phyloP scores from a whole-genome alignment of 2,888 invertebrate species.

The Luperina nickerlii region DNA sequence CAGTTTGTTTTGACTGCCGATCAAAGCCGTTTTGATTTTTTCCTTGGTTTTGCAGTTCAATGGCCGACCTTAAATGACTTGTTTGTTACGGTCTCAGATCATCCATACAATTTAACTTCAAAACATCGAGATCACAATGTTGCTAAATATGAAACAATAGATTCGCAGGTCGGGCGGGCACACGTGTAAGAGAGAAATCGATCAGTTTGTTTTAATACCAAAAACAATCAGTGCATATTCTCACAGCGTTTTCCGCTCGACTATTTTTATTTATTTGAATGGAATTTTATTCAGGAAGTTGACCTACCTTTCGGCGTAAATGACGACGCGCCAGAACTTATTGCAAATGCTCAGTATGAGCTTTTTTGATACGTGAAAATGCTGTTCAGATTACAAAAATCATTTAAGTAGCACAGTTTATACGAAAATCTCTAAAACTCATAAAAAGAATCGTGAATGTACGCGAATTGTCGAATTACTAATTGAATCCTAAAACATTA shows the following conservation, averaged over 20 bases:
- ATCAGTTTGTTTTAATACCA: constrained; percentile 28
- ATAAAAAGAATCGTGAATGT: constrained; percentile 19
- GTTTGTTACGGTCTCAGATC: constrained; percentile 11
- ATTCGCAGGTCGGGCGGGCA: background rate
- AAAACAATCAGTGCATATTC: constrained; percentile 33
- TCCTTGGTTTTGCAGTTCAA: constrained; percentile 40
- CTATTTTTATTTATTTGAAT: constrained; percentile 35
- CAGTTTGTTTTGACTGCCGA: constrained; percentile 1
- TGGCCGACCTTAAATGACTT: constrained; percentile 50
- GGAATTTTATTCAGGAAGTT: constrained; percentile 34
- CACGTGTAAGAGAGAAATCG: constrained; percentile 35
- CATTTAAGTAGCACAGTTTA: background rate
- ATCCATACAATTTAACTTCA: constrained; percentile 27
- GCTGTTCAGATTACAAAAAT: background rate
- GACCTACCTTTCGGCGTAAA: constrained; percentile 36
- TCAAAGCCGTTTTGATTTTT: constrained; percentile 19
- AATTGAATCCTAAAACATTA: constrained; percentile 29
- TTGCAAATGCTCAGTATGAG: constrained; percentile 2
- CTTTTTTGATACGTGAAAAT: background rate
- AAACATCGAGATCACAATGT: constrained; percentile 38
- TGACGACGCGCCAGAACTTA: constrained; percentile 2
- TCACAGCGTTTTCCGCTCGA: background rate
- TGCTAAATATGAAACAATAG: constrained; percentile 17
- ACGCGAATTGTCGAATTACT: constrained; percentile 4
- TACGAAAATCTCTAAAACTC: background rate